Percentiles rank a stretch among this genome's conserved stretches.
Evolutionary conservation across 2,797 vertebrate species (phyloP).

Genomic region (Enteromius viviparus): DNA sequence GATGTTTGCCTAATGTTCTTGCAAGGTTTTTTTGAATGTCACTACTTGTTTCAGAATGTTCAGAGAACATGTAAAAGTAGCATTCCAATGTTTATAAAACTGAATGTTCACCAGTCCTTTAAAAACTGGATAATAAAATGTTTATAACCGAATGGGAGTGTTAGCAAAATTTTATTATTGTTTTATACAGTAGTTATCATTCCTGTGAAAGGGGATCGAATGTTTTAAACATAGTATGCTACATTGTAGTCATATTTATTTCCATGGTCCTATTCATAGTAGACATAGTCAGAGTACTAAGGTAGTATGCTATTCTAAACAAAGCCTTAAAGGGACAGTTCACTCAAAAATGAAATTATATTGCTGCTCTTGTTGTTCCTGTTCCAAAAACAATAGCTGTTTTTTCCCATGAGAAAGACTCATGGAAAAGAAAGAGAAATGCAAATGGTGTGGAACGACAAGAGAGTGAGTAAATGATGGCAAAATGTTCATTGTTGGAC

Average conservation of each 20-base stretch:
- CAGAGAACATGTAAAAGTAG: too few relatives aligned
- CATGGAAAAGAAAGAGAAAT: neutral
- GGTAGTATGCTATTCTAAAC: neutral
- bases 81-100: too few relatives aligned
- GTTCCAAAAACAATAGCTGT: neutral
- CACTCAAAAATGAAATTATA: neutral
- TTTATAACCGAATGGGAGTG: neutral
- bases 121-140: too few relatives aligned
- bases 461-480: neutral
- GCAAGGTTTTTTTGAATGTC: too few relatives aligned
- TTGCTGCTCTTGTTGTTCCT: too few relatives aligned
- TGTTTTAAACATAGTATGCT: neutral
- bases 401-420: neutral
- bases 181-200: too few relatives aligned
- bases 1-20: too few relatives aligned
- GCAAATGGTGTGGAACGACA: slow-evolving; percentile 2
- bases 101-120: neutral
- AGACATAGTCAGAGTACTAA: neutral
- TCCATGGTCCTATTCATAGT: neutral
- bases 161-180: too few relatives aligned
- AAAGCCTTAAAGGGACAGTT: neutral
- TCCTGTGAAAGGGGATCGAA: neutral
- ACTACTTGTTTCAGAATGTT: too few relatives aligned
- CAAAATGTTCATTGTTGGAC: neutral
- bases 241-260: neutral